phyloP scores from a whole-genome alignment of 2,113 vertebrate species.

The Pelusios castaneus region DNA sequence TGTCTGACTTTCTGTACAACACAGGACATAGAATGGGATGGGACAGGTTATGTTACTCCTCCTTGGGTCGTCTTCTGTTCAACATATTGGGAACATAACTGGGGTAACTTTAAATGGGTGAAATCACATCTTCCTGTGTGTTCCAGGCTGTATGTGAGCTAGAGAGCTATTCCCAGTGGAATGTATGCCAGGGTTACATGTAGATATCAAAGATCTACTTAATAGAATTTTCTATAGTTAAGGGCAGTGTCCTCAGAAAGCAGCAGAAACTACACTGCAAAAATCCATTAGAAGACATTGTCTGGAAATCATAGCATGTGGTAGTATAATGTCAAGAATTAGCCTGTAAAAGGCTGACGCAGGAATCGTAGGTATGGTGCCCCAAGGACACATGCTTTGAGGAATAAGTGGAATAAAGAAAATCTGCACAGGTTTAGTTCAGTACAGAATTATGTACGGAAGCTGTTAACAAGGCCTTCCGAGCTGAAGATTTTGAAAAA shows the following conservation, averaged over 20 bases:
- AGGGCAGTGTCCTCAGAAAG: neutral
- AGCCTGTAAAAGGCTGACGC: neutral
- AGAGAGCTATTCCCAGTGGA: neutral
- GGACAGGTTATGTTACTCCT: accelerated
- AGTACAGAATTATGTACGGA: neutral
- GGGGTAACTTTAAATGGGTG: neutral
- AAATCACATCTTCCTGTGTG: neutral
- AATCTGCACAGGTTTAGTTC: neutral
- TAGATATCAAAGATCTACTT: neutral
- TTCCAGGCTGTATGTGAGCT: neutral
- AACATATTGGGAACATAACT: neutral
- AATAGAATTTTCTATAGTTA: neutral
- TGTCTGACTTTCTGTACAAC: neutral
- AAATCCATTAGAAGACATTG: conserved; percentile 48
- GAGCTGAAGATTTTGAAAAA: neutral
- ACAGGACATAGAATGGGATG: neutral
- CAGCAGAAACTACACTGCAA: neutral
- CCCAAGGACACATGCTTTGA: neutral
- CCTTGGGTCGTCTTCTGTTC: neutral
- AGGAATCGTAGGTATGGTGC: neutral
- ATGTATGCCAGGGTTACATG: accelerated
- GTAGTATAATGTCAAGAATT: neutral
- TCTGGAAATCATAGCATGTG: neutral
- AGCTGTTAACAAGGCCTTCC: neutral
- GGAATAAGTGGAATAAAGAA: neutral